A percentile compares a stretch with the other conserved stretches of the same genome.
Evolutionary conservation across 1,140 invertebrate genomes (phyloP).

Genomic region (Philotrypesis tridentata): DNA sequence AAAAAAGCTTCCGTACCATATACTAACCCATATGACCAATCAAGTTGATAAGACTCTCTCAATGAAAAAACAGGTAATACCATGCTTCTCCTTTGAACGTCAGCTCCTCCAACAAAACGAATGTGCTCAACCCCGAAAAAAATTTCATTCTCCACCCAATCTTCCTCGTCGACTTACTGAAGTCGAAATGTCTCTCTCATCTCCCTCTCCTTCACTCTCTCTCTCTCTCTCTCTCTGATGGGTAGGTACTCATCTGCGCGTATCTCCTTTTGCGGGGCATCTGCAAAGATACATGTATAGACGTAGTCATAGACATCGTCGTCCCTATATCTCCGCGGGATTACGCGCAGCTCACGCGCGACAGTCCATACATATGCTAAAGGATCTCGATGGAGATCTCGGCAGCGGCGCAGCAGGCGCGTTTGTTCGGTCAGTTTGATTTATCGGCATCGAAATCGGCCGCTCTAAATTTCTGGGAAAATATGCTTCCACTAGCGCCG

Average conservation of each 20-base stretch:
- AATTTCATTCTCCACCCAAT: too few species aligned
- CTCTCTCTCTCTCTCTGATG: neutral
- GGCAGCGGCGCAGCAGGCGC: slow-evolving; percentile 34
- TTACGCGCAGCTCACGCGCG: slow-evolving; percentile 54
- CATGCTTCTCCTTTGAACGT: too few species aligned
- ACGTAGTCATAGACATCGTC: neutral
- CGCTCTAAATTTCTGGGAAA: slow-evolving; percentile 69
- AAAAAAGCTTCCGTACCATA: too few species aligned
- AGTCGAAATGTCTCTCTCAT: neutral
- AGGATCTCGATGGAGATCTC: slow-evolving; percentile 62
- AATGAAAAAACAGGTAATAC: too few species aligned
- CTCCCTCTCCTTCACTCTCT: neutral
- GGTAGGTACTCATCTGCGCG: neutral
- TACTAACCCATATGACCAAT: too few species aligned
- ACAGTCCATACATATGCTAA: slow-evolving; percentile 66
- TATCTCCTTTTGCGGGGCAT: neutral
- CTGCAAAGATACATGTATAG: neutral
- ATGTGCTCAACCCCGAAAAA: too few species aligned
- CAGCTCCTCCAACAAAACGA: too few species aligned
- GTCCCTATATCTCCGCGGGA: slow-evolving; percentile 44
- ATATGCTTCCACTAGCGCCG: slow-evolving; percentile 63
- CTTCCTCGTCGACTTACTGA: too few species aligned
- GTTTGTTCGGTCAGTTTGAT: slow-evolving; percentile 69
- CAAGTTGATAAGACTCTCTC: too few species aligned
- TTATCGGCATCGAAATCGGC: slow-evolving; percentile 69